Evolutionary conservation across 2,888 invertebrate species (phyloP).

Genomic region (Trachelus iudaicus): DNA sequence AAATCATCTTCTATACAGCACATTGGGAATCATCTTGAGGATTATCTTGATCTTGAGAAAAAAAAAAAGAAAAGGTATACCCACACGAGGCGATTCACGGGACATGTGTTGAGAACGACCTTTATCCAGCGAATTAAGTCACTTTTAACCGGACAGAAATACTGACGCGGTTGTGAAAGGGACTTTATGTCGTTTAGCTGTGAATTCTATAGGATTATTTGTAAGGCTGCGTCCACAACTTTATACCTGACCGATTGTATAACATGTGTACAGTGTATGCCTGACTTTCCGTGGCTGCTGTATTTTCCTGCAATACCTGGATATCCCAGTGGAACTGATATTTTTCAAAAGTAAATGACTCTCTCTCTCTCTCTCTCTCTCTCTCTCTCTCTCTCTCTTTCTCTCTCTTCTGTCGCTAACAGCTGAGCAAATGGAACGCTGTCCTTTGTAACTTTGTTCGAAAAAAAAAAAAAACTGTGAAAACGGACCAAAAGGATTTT

Average conservation of each 20-base stretch:
- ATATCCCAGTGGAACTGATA: not conserved
- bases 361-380: not conserved
- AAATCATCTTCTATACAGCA: not conserved
- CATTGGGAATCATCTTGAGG: not conserved
- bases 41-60: not conserved
- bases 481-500: not conserved
- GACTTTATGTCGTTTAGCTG: constrained; percentile 29
- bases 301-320: not conserved
- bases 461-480: too few species aligned
- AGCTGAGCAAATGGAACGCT: not conserved
- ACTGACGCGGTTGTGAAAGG: constrained; percentile 24
- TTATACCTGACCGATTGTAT: not conserved
- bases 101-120: not conserved
- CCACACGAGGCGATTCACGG: not conserved
- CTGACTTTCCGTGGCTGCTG: not conserved
- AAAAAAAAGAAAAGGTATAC: not conserved
- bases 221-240: not conserved
- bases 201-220: constrained; percentile 25
- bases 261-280: not conserved
- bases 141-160: constrained; percentile 26
- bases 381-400: not conserved
- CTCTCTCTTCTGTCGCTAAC: not conserved
- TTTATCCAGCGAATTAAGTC: constrained; percentile 36
- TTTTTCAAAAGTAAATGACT: not conserved
- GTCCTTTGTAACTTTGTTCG: not conserved